Conservation (phyloP, 1,140 invertebrate species). For the Micrasema minimum region DNA sequence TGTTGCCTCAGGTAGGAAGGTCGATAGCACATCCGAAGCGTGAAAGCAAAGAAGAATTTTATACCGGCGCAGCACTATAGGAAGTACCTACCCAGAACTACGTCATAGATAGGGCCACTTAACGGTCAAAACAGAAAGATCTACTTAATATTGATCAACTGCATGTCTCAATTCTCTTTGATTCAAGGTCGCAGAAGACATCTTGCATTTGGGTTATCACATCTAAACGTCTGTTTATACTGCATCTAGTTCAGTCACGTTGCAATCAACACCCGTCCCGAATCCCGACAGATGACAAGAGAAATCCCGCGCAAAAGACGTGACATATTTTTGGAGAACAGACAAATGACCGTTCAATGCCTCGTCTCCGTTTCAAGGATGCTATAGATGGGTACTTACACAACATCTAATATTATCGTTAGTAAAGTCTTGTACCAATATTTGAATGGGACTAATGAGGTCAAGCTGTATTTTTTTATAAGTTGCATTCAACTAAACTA, state of each 20-base stretch:
- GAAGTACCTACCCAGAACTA: not conserved
- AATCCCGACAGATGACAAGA: too few species aligned
- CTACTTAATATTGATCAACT: not conserved
- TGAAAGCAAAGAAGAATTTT: not conserved
- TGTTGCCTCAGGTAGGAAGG: conserved; percentile 29
- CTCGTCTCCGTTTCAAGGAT: not conserved
- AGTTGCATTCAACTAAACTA: not conserved
- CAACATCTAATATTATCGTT: not conserved
- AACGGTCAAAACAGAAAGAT: not conserved
- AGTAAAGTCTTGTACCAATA: not conserved
- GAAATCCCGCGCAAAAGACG: too few species aligned
- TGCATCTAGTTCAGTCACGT: too few species aligned
- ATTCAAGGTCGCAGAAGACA: not conserved
- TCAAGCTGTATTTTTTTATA: not conserved
- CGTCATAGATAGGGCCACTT: not conserved
- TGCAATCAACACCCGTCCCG: too few species aligned
- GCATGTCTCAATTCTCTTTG: not conserved
- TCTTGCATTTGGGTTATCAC: not conserved
- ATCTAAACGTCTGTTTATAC: not conserved
- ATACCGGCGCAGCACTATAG: not conserved
- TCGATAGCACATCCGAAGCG: conserved; percentile 36
- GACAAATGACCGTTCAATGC: too few species aligned
- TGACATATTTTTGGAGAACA: too few species aligned
- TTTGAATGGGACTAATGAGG: not conserved
- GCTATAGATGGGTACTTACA: not conserved